phyloP scores from a whole-genome alignment of 1,140 invertebrate genomes.

The Papilio dardanus region DNA sequence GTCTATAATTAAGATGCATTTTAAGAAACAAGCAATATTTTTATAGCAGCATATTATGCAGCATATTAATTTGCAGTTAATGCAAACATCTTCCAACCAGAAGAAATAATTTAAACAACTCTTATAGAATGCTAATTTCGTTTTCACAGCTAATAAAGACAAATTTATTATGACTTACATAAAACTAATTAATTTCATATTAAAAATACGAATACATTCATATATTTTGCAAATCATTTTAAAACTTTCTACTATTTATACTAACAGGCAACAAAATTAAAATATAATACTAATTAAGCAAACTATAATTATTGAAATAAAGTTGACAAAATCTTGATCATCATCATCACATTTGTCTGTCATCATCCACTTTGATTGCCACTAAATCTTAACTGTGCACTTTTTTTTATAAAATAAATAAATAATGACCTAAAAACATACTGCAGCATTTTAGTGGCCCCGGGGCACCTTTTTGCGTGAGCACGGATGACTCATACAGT shows the following conservation, averaged over 20 bases:
- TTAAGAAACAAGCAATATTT: neutral
- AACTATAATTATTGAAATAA: neutral
- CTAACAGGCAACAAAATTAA: neutral
- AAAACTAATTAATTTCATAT: neutral
- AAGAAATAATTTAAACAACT: neutral
- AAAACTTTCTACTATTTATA: neutral
- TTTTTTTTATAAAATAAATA: neutral
- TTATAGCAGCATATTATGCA: neutral
- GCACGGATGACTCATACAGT: slow-evolving; percentile 52
- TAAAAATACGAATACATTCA: neutral
- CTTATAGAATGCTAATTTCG: neutral
- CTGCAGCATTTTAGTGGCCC: slow-evolving; percentile 52
- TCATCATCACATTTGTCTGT: too few relatives aligned
- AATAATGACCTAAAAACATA: slow-evolving; percentile 4
- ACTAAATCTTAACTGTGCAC: too few relatives aligned
- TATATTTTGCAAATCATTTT: neutral
- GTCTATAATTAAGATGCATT: neutral
- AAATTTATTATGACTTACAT: neutral
- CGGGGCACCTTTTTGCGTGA: slow-evolving; percentile 46
- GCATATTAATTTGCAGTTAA: neutral
- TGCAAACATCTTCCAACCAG: neutral
- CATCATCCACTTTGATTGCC: too few relatives aligned
- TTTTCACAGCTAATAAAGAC: neutral
- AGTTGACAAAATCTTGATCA: too few relatives aligned
- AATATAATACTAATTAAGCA: neutral